Evolutionary conservation across 2,888 invertebrate species (phyloP).

Genomic region (Glomeris marginata): DNA sequence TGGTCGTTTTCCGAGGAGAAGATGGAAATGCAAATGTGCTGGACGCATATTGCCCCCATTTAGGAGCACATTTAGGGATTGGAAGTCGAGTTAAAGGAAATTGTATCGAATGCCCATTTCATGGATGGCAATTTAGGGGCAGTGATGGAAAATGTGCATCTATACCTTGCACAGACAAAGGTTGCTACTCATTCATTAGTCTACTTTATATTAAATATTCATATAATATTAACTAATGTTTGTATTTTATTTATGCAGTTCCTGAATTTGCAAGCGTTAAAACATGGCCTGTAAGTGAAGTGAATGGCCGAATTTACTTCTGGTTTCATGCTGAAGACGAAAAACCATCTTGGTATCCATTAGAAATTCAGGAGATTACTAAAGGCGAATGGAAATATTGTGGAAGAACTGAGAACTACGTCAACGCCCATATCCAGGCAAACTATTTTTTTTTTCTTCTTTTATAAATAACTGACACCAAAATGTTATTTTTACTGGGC

Average conservation of each 20-base stretch:
- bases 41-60: conserved; percentile 78
- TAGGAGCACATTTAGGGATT: conserved; percentile 71
- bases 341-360: conserved; percentile 51
- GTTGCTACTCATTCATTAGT: no score
- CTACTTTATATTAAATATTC: no score
- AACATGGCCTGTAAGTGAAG: conserved; percentile 51
- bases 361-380: conserved; percentile 40
- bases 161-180: conserved; percentile 53
- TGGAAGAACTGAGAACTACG: conserved; percentile 60
- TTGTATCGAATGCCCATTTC: conserved; percentile 77
- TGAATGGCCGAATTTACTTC: conserved; percentile 57
- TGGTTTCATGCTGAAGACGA: conserved; percentile 64
- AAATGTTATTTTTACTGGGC: no score
- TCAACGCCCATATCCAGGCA: conserved; percentile 65
- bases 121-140: conserved; percentile 67
- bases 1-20: conserved; percentile 51
- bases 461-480: not conserved
- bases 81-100: conserved; percentile 53
- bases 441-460: conserved; percentile 8
- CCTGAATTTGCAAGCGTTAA: conserved; percentile 52
- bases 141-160: conserved; percentile 52
- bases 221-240: no score
- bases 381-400: conserved; percentile 45
- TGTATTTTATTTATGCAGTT: conserved; percentile 34
- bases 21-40: conserved; percentile 48